Conservation (phyloP, 2,888 invertebrate genomes). For the Drosophila emarginata region DNA sequence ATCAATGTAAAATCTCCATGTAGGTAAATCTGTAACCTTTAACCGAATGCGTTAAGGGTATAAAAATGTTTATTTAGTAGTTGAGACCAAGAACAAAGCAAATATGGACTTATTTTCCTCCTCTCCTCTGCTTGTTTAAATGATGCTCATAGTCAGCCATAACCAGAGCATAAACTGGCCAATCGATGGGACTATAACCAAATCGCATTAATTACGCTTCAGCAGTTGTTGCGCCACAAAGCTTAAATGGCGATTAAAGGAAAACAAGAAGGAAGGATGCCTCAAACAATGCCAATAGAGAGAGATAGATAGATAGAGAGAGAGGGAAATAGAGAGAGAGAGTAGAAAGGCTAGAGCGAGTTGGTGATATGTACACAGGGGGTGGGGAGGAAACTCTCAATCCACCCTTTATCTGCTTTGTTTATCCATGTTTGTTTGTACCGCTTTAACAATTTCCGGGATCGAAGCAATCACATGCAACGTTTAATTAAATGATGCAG, state of each 20-base stretch:
- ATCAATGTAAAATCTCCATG: neutral
- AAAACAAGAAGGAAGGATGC: conserved; percentile 2
- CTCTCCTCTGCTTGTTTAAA: conserved; percentile 1
- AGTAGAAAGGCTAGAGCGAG: neutral
- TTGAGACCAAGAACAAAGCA: conserved; percentile 51
- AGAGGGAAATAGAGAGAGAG: neutral
- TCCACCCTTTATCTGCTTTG: conserved; percentile 19
- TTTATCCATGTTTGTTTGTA: conserved; percentile 33
- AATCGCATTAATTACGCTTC: conserved; percentile 76
- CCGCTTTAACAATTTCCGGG: conserved; percentile 64
- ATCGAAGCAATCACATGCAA: conserved; percentile 50
- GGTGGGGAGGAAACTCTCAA: neutral
- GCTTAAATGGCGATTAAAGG: conserved; percentile 55
- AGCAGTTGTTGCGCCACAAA: conserved; percentile 75
- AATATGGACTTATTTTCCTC: conserved; percentile 7
- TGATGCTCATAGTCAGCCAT: conserved; percentile 12
- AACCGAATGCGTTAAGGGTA: conserved; percentile 1
- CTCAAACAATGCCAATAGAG: neutral
- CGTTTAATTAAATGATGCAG: conserved; percentile 66
- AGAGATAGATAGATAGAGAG: neutral
- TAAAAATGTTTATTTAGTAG: conserved; percentile 40
- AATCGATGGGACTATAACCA: conserved; percentile 69
- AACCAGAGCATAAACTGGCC: conserved; percentile 38
- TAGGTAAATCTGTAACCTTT: neutral
- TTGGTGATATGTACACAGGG: neutral